Base-by-base conservation (phyloP, 64 coral and sea anemone species). In the Acropora yongei region DNA sequence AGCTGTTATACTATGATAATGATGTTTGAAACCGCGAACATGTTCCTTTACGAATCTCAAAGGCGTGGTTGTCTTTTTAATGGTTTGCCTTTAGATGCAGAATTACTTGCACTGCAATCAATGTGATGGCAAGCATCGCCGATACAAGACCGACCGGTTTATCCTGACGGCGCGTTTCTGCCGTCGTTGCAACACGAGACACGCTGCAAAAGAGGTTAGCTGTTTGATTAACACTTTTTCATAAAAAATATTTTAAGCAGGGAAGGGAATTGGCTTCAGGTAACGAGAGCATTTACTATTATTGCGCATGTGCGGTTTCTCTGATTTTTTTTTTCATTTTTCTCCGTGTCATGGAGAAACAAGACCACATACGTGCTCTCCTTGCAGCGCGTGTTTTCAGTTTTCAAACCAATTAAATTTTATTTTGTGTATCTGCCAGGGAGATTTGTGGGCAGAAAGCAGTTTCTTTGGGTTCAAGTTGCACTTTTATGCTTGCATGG, bases 381-480 rank as follows among this genome's bases (percentile, higher is more conserved):
- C 30, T 30, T 30, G 30, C 30, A 30, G 30, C 30, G 51, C 10
- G 51, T 55, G 51, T 8, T 10, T 55, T 0, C 3, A 55, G 10
- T 10, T 55, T 10, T 5, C 51, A 55, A 55, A 55, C 58, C 7
- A 41, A 17, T 50, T 2, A 14, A 8, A 14, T 0, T 20, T n/a
- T 14, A n/a, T 55, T 40, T 76, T 55, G 7, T 16, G 7, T 46
- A 42, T 30, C 42, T 78, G 41, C 69, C 45, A 93, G 91, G 91
- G 91, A 44, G 91, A 93, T 80, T 71, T 93, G 57, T 93, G 91
- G 91, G 66, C 76, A 74, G 91, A 93, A 53, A 78, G 73, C 10
- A 93, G 69, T 44, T 86, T 68, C 41, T 44, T 93, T 43, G 91
- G 91, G 1, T 78, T 69, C 8, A 78, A 68, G 10, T 0, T 76